Evolutionary conservation across 2,797 vertebrate species (phyloP), one percentile per base, ranked within the genome.

Genomic region (Orestias chungarensis): DNA sequence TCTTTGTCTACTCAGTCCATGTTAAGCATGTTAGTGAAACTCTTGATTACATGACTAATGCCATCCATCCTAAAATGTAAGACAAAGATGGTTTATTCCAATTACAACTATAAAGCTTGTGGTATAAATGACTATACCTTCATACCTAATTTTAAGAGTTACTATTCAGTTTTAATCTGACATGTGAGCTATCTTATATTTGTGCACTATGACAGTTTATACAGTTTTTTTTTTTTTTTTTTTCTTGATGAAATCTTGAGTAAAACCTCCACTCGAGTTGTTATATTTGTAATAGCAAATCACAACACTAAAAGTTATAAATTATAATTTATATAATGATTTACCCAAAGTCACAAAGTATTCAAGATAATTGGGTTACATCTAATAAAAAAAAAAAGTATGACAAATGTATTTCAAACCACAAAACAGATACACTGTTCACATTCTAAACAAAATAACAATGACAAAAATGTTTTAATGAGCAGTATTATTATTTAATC

Each of bases 401-500:
- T 43, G 64, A 57, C 50, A 43, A 29, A 0, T 23, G 18, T 23
- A 6, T 64, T 77, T 68, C 25, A 64, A 47, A 52, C 40, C 44
- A 47, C 44, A 68, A 67, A 74, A 71, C 11, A 57, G 23, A 12
- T 1, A 0, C 35, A 44, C 75, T 23, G 5, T 25, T 61, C n/a
- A 20, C 33, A 59, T 59, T 1, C 20, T 38, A 23, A 61, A 59
- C 8, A 11, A 35, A 38, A 7, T 14, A 38, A 61, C 33, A 61
- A 61, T 61, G 35, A 38, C 7, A 59, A 35, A 20, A 59, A 59
- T 7, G 7, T 59, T 35, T 1, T 11, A 59, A 38, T 6, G 3
- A 61, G 11, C 33, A 40, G 14, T 40, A 40, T 40, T 33, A 31
- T 33, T 44, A 52, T 70, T 76, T 43, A 76, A 64, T 75, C 25